A percentile compares a stretch with the other conserved stretches of the same genome.
Conservation (phyloP, 2,797 vertebrate genomes). For the Diceros bicornis region DNA sequence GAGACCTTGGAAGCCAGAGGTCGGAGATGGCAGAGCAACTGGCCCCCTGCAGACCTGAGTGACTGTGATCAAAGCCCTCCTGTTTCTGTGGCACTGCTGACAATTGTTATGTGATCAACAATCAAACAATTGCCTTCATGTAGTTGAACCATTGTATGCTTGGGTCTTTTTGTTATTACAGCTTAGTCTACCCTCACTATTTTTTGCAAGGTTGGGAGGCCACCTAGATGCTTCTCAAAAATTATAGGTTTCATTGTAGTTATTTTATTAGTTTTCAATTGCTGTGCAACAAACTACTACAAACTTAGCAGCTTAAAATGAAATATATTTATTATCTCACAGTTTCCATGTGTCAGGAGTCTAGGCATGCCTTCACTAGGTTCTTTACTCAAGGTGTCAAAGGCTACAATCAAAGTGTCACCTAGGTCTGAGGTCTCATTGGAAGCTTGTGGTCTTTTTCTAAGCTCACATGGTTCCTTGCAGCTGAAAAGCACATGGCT, state of each 20-base stretch:
- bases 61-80: background rate
- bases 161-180: background rate
- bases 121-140: background rate
- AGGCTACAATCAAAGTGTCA: background rate
- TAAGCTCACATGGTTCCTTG: background rate
- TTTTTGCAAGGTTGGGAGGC: background rate
- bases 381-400: background rate
- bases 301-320: background rate
- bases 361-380: background rate
- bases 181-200: background rate
- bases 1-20: background rate
- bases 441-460: background rate
- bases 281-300: background rate
- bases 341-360: background rate
- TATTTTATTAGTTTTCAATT: background rate
- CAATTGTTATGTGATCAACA: background rate
- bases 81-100: background rate
- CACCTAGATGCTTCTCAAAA: background rate
- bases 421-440: background rate
- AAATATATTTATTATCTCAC: background rate
- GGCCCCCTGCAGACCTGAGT: rapidly evolving
- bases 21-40: background rate
- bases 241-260: background rate
- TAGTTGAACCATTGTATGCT: background rate
- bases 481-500: background rate